These are phyloP conservation scores for Rallus crepitans DNA, from an alignment of 2,797 vertebrate species.

Conservation along the genomic window DNA sequence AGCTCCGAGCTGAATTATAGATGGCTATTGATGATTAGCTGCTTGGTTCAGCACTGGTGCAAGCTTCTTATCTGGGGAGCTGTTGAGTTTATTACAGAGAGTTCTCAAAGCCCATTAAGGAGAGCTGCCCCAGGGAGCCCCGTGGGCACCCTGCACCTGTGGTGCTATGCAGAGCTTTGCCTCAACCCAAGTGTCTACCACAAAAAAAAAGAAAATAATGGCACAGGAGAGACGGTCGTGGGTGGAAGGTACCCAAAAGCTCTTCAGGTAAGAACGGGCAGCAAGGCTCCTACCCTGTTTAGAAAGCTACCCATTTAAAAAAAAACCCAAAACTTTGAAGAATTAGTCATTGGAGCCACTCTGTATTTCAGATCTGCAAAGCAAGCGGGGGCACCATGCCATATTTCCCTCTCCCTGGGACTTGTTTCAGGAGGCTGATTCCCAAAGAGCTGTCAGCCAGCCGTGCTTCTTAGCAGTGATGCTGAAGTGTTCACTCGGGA, in stretches of 20 bases:
- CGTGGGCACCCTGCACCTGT: fast-evolving
- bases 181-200: background rate
- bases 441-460: constrained; percentile 55
- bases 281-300: background rate
- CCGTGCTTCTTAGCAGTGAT: constrained; percentile 33
- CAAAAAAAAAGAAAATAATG: background rate
- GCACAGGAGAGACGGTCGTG: background rate
- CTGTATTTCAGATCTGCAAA: constrained; percentile 56
- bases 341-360: constrained; percentile 11
- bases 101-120: background rate
- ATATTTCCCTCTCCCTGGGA: constrained; percentile 34
- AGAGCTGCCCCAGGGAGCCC: background rate
- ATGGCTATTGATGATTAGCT: background rate
- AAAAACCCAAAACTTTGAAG: background rate
- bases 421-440: constrained; percentile 63
- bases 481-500: constrained; percentile 53
- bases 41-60: background rate
- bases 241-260: background rate
- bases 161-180: background rate
- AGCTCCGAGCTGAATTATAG: background rate
- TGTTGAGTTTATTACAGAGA: background rate
- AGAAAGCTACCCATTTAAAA: constrained; percentile 21
- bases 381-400: constrained; percentile 47
- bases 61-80: background rate
- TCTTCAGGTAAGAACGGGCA: background rate